Conservation (phyloP, 2,888 invertebrate species). For the Eucera pruinosa region DNA sequence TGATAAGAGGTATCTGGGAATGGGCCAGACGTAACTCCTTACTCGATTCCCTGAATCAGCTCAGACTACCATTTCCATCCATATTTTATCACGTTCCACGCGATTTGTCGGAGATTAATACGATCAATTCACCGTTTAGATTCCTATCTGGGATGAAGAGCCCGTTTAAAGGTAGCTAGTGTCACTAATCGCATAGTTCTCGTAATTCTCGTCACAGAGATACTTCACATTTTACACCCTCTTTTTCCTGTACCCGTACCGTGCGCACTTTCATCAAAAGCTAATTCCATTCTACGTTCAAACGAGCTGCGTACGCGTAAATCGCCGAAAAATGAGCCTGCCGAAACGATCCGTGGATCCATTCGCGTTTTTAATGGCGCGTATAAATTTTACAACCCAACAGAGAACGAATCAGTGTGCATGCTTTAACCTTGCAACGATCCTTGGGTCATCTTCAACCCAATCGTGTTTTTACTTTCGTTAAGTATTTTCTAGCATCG, state of each 20-base stretch:
- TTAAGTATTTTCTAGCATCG: too few relatives aligned
- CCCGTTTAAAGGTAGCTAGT: background rate
- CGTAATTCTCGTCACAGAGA: constrained; percentile 3
- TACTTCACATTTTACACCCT: background rate
- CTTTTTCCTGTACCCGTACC: background rate
- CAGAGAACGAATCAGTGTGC: too few relatives aligned
- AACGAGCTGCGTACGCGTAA: constrained; percentile 13
- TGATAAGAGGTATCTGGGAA: constrained; percentile 46
- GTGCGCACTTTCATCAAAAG: background rate
- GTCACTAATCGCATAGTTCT: background rate
- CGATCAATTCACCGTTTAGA: constrained; percentile 8
- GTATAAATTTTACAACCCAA: constrained; percentile 49
- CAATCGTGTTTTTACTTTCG: too few relatives aligned
- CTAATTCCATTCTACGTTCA: too few relatives aligned
- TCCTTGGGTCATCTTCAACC: too few relatives aligned
- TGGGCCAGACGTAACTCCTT: constrained; percentile 27
- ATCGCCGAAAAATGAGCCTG: constrained; percentile 29
- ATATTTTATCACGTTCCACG: constrained; percentile 35
- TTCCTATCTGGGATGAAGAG: background rate
- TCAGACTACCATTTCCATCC: constrained; percentile 1
- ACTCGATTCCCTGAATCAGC: constrained; percentile 42
- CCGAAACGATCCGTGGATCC: constrained; percentile 37
- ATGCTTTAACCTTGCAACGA: too few relatives aligned
- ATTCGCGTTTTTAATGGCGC: constrained; percentile 42
- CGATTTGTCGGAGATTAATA: constrained; percentile 17